Evolutionary conservation across 2,888 invertebrate genomes (phyloP), one percentile per base, ranked within the genome.

Genomic region (Acheta domesticus): DNA sequence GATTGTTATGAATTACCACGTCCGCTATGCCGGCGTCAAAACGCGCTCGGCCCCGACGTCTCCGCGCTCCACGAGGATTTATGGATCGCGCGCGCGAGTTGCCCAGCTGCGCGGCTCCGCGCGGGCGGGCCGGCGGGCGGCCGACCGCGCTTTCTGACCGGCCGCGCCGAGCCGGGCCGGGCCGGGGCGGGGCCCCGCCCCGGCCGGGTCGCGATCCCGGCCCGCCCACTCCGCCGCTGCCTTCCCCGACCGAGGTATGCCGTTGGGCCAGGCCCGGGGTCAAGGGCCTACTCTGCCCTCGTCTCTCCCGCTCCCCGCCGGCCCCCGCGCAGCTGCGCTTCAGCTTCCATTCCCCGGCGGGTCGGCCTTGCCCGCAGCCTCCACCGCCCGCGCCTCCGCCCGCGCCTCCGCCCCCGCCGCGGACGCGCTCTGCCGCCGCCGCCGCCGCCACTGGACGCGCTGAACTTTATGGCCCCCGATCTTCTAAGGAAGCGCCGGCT

Each of bases 261-360:
- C 16, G 62, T 62, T 62, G 62, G 62, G 62, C 62, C 62, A 62
- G 62, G 62, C 62, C n/a, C n/a, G 62, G n/a, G 62, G 62, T 62
- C 62, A 62, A 62, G 62, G n/a, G 62, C 62, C 62, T 14, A n/a
- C 16, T n/a, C 62, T 19, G 14, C 62, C 62, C 16, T 19, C 62
- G 62, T n/a, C 16, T 14, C 62, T 12, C 62, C n/a, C 62, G 4
- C 62, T 5, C 16, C n/a, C 62, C 62, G 5, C 4, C 8, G 2
- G 2, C 62, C 2, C 19, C 62, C 16, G 62, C 62, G 16, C n/a
- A 19, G 62, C 62, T 36, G 36, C 36, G 36, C 62, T 1, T 8
- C 62, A 62, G 62, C 62, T n/a, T 62, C 62, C 14, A n/a, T n/a
- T n/a, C 16, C 14, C 62, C 14, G 62, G 36, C 8, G 36, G 36